phyloP scores from a whole-genome alignment of 2,797 vertebrate genomes.

The Pelochelys cantorii region DNA sequence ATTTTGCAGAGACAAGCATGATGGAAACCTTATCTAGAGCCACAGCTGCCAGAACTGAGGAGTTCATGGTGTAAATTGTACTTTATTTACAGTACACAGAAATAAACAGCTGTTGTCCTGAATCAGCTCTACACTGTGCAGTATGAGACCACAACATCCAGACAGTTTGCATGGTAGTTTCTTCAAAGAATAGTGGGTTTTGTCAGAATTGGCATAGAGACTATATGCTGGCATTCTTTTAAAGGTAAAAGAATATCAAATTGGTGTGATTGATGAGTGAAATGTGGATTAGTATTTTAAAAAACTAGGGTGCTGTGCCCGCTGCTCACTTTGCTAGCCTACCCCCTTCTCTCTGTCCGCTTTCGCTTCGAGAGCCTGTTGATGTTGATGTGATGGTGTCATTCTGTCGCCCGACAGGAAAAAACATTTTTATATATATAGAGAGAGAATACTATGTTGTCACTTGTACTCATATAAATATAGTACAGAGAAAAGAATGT shows the following conservation, averaged over 20 bases:
- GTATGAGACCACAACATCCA: background rate
- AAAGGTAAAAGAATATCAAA: background rate
- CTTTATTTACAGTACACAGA: background rate
- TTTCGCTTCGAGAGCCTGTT: too few relatives aligned
- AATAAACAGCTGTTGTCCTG: background rate
- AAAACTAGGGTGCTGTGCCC: background rate
- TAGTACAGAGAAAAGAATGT: background rate
- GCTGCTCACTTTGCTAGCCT: too few relatives aligned
- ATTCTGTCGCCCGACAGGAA: too few relatives aligned
- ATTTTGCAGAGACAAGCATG: background rate
- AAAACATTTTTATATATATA: too few relatives aligned
- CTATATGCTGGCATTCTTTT: background rate
- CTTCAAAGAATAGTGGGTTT: background rate
- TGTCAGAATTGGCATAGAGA: slow-evolving; percentile 1
- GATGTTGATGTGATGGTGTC: too few relatives aligned
- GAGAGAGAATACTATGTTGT: background rate
- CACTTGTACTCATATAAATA: background rate
- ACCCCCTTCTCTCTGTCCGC: too few relatives aligned
- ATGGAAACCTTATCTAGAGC: background rate
- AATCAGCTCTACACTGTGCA: background rate
- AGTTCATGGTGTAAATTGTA: background rate
- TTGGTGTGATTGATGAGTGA: background rate
- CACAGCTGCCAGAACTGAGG: background rate
- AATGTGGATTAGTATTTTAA: background rate
- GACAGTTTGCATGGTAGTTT: background rate